phyloP scores from a whole-genome alignment of 2,113 vertebrate genomes.

The Dicentrarchus labrax region DNA sequence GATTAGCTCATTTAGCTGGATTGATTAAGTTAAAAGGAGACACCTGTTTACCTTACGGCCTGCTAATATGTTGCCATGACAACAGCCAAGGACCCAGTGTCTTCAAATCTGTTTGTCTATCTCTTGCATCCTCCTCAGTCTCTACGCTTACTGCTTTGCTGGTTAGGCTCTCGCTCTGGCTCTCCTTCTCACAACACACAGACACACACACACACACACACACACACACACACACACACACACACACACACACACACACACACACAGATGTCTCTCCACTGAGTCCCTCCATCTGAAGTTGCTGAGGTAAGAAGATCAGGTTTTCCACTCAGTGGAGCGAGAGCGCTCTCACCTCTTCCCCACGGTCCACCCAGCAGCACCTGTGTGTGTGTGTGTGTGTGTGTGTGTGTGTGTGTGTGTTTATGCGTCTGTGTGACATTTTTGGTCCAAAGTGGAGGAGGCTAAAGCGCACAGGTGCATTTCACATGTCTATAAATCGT shows the following conservation, averaged over 20 bases:
- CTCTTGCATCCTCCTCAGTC: conserved; percentile 47
- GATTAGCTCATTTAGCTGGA: conserved; percentile 65
- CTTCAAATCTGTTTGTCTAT: conserved; percentile 41
- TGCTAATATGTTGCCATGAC: conserved; percentile 70
- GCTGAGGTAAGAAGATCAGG: conserved; percentile 87
- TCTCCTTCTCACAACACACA: conserved; percentile 21
- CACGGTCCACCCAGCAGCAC: conserved; percentile 77
- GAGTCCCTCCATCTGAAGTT: conserved; percentile 79
- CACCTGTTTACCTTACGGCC: conserved; percentile 71
- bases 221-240: conserved; percentile 27
- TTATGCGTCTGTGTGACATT: conserved; percentile 67
- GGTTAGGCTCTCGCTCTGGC: conserved; percentile 24
- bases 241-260: conserved; percentile 33
- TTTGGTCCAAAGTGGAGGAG: conserved; percentile 64
- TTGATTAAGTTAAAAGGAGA: conserved; percentile 71
- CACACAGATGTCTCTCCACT: conserved; percentile 78
- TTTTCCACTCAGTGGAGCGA: conserved; percentile 87
- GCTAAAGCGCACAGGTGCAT: conserved; percentile 64
- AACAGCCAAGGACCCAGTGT: conserved; percentile 55
- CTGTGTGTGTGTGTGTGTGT: conserved; percentile 68
- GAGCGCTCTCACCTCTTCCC: conserved; percentile 78
- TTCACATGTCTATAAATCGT: conserved; percentile 57
- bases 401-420: conserved; percentile 60
- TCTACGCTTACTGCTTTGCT: conserved; percentile 30
- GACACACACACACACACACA: conserved; percentile 30